Percentiles rank a stretch among this genome's conserved stretches.
phyloP scores from a whole-genome alignment of 2,888 invertebrate species.

The Andrena marginata region DNA sequence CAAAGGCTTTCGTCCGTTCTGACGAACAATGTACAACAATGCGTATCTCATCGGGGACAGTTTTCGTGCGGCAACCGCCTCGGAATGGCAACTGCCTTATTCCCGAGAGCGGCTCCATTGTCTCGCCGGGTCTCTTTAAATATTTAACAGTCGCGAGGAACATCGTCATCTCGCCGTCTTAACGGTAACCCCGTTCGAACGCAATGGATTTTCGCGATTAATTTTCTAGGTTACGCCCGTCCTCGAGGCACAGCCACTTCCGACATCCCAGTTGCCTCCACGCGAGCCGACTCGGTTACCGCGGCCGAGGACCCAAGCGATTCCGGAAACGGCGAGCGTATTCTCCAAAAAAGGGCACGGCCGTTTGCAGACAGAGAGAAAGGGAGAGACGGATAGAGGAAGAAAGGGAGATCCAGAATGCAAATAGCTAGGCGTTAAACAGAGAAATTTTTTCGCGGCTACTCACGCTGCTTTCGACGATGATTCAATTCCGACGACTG shows the following conservation, averaged over 20 bases:
- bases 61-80: conserved; percentile 27
- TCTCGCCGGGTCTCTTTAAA: conserved; percentile 80
- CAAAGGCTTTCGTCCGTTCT: conserved; percentile 12
- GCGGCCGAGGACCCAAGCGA: not conserved
- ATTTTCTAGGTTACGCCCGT: conserved; percentile 67
- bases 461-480: conserved; percentile 47
- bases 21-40: conserved; percentile 36
- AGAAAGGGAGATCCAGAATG: conserved; percentile 19
- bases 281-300: conserved; percentile 11
- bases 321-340: conserved; percentile 10
- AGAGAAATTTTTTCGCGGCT: conserved; percentile 75
- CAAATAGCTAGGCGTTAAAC: conserved; percentile 70
- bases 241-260: conserved; percentile 26
- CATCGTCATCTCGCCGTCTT: conserved; percentile 69
- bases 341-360: not conserved
- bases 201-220: conserved; percentile 64
- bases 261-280: conserved; percentile 5
- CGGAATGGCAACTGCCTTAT: conserved; percentile 67
- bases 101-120: conserved; percentile 76
- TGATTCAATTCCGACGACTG: conserved; percentile 46
- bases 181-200: conserved; percentile 69
- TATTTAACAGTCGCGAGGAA: conserved; percentile 80
- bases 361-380: not conserved
- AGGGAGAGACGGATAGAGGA: not conserved
- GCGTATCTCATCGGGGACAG: conserved; percentile 39